These are phyloP conservation scores for Siphamia tubifer DNA, from an alignment of 2,113 vertebrate genomes.

Conservation along the genomic window DNA sequence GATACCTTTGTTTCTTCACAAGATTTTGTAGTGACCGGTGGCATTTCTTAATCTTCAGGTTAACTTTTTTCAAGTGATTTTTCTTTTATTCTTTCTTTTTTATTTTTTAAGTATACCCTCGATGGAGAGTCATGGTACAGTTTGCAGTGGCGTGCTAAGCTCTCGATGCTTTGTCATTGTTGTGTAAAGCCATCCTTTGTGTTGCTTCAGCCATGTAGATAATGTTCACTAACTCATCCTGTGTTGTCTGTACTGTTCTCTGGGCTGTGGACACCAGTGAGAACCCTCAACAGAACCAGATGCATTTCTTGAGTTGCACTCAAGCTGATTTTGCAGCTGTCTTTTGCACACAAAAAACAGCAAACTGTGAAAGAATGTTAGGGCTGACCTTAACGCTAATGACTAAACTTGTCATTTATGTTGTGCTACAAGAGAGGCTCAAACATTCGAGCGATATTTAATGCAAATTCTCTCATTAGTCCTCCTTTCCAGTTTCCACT, in stretches of 20 bases:
- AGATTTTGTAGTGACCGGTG: background rate
- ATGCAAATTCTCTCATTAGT: too few relatives aligned
- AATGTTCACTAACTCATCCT: slow-evolving; percentile 40
- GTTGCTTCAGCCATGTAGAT: slow-evolving; percentile 58
- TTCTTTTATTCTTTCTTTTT: background rate
- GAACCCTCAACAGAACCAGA: background rate
- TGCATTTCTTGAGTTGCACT: background rate
- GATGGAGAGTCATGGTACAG: slow-evolving; percentile 11
- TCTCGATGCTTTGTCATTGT: slow-evolving; percentile 43
- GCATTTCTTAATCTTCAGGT: background rate
- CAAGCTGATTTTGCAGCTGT: background rate
- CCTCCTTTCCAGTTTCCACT: too few relatives aligned
- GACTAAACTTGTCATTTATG: too few relatives aligned
- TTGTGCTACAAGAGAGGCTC: too few relatives aligned
- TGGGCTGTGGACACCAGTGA: background rate
- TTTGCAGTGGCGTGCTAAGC: slow-evolving; percentile 24
- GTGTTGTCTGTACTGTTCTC: background rate
- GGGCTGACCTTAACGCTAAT: too few relatives aligned
- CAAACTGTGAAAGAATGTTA: background rate
- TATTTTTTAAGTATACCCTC: background rate
- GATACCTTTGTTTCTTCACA: background rate
- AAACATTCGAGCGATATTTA: too few relatives aligned
- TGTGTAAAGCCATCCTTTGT: slow-evolving; percentile 50
- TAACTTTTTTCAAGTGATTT: background rate
- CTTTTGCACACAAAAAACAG: background rate